phyloP scores from a whole-genome alignment of 2,113 vertebrate species.

The Colius striatus region DNA sequence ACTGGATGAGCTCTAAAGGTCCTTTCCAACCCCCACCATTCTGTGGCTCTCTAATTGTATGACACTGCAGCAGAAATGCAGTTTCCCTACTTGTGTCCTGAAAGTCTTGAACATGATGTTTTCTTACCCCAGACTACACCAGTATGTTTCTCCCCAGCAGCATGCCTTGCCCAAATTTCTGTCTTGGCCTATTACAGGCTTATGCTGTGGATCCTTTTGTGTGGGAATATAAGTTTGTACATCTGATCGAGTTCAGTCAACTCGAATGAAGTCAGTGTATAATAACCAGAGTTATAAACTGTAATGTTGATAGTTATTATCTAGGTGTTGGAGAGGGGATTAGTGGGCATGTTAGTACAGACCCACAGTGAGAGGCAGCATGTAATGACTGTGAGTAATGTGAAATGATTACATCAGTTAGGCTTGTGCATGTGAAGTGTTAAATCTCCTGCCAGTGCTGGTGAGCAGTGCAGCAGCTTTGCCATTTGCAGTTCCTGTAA shows the following conservation, averaged over 20 bases:
- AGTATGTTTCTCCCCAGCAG: not conserved
- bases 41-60: too few species aligned
- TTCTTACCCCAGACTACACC: not conserved
- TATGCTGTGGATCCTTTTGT: not conserved
- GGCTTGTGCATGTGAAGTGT: not conserved
- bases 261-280: not conserved
- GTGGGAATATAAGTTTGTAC: not conserved
- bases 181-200: rapidly evolving
- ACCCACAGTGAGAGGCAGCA: not conserved
- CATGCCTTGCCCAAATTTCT: not conserved
- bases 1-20: too few species aligned
- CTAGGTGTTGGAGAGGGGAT: not conserved
- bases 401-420: not conserved
- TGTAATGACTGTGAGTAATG: not conserved
- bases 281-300: not conserved
- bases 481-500: not conserved
- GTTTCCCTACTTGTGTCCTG: not conserved
- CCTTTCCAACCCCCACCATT: too few species aligned
- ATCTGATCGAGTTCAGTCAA: not conserved
- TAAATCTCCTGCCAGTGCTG: not conserved
- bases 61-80: not conserved
- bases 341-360: not conserved
- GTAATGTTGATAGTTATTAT: not conserved
- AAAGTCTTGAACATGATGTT: not conserved
- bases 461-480: not conserved